Conservation (phyloP, 1,140 invertebrate genomes). For the Caenorhabditis remanei region DNA sequence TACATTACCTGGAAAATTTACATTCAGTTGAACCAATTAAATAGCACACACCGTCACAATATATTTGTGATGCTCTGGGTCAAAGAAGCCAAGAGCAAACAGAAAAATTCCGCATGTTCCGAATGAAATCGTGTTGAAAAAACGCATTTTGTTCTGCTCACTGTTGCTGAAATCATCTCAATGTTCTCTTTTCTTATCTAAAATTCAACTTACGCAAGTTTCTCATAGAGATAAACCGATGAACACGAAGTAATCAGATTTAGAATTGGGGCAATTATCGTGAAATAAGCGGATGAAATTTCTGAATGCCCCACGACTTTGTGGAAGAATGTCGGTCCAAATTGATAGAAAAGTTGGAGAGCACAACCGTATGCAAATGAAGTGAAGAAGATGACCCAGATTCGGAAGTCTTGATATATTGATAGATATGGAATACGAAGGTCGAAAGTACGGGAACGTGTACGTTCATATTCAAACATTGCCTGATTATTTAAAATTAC, state of each 20-base stretch:
- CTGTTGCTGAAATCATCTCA: slow-evolving; percentile 46
- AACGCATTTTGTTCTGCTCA: slow-evolving; percentile 54
- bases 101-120: slow-evolving; percentile 52
- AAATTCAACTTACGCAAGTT: slow-evolving; percentile 45
- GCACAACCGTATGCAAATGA: slow-evolving; percentile 55
- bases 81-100: slow-evolving; percentile 45
- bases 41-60: not conserved
- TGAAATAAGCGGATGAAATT: slow-evolving; percentile 29
- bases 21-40: too few relatives aligned
- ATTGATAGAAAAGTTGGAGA: slow-evolving; percentile 51
- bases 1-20: slow-evolving; percentile 13
- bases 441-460: slow-evolving; percentile 40
- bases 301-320: slow-evolving; percentile 30
- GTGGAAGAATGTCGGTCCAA: slow-evolving; percentile 58
- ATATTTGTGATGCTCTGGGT: slow-evolving; percentile 32
- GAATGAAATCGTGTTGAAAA: slow-evolving; percentile 46
- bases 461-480: slow-evolving; percentile 46
- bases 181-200: not conserved
- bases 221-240: not conserved
- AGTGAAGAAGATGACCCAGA: slow-evolving; percentile 57
- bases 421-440: slow-evolving; percentile 58
- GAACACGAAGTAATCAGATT: slow-evolving; percentile 39
- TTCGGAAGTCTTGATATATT: slow-evolving; percentile 56
- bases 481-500: slow-evolving; percentile 11
- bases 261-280: slow-evolving; percentile 44